Evolutionary conservation across 2,113 vertebrate species (phyloP), one percentile per base, ranked within the genome.

Genomic region (Seriola quinqueradiata): DNA sequence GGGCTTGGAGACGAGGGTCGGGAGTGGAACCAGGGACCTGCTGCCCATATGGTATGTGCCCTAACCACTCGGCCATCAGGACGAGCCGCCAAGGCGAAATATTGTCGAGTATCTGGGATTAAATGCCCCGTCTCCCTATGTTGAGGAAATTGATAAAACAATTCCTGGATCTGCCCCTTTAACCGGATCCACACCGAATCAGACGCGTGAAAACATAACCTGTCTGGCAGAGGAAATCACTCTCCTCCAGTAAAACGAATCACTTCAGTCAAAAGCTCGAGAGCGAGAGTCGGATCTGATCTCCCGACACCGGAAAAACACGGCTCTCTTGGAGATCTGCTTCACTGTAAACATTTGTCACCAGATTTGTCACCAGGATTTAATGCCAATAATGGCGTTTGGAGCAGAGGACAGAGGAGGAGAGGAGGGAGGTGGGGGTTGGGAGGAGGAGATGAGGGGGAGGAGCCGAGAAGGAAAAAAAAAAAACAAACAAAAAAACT

Each of bases 321-420:
- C 34, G 58, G 81, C 60, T 77, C 80, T 81, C 65, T 50, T 68
- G 34, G 40, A 88, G 85, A 77, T 75, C 79, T 73, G 74, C 46
- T 75, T 77, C 60, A 83, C 65, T 89, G 83, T 82, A 79, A 87
- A 88, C 85, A 89, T 91, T 90, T 87, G 89, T 79, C 85, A 82
- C 77, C 81, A 87, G 74, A 87, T 87, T 81, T 87, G 87, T 85
- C 81, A 87, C 89, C 59, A 17, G 73, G 59, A 85, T 86, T 78
- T 84, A 82, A 85, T 65, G 87, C 79, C 82, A 89, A 81, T 87
- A 70, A 79, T 4, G 2, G 69, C 0, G 19, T 73, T 80, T 80
- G 55, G 72, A 78, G 42, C 66, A 82, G 67, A 52, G 68, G 77
- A 83, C 57, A 42, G 79, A 90, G 46, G 36, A 59, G 14, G 86